Evolutionary conservation across 2,888 invertebrate species (phyloP), one percentile per base, ranked within the genome.

Genomic region (Drosophila trichaetosa): DNA sequence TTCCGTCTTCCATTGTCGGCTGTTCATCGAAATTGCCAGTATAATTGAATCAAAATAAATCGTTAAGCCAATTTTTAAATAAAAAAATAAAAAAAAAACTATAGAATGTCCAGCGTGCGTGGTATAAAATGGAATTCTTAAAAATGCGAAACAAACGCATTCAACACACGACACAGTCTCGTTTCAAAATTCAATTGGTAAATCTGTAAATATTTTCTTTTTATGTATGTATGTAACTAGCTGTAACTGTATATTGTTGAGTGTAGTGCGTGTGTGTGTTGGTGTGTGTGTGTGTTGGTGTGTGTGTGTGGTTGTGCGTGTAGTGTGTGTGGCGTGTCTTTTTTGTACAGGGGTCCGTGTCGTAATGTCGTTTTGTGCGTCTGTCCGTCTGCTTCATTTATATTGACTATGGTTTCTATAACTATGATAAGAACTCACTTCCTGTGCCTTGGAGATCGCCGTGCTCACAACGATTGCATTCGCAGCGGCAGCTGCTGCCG

Each of bases 381-480:
- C 61, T 57, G 69, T 53, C 57, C 61, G 59, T 75, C 64, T 76
- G 75, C 81, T 46, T 91, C 82, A 90, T 86, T 91, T 90, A 90
- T 91, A 92, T 91, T 91, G 92, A 90, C 92, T 92, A 91, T 91
- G 90, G 82, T 91, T 92, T 91, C 91, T 91, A 91, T 89, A 91
- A 91, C 92, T 91, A 91, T 91, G 86, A 90, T 91, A 91, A 90
- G 92, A 91, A 91, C 91, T 89, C 92, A 93, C 93, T 92, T 93
- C 93, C 92, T 93, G 93, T 85, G 93, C 93, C 88, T 93, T 93
- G 69, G 93, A 91, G 79, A 92, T 92, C 64, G 93, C 93, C 73
- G 91, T 90, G 64, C 90, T 91, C 92, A 94, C 93, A 93, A 91
- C 94, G 60, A 93, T 93, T 93, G 94, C 82, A 65, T 86, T 91